Conservation (phyloP, 92 coral and sea anemone genomes). For the Virgularia gustaviana region DNA sequence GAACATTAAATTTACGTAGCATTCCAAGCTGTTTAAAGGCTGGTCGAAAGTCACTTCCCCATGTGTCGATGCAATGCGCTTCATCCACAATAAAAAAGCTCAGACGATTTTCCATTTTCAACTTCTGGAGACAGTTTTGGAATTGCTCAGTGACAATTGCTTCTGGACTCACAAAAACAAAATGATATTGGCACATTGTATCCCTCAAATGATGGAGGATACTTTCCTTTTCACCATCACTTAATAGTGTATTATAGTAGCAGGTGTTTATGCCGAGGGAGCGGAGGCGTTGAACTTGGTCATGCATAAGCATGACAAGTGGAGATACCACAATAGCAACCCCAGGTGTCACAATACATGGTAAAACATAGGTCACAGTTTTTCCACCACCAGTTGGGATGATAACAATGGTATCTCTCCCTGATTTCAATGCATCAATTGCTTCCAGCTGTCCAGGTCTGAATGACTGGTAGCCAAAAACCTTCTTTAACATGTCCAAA, state of each 20-base stretch:
- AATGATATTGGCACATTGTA: constrained; percentile 30
- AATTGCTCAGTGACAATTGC: constrained; percentile 28
- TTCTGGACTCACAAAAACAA: constrained; percentile 35
- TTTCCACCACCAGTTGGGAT: constrained; percentile 54
- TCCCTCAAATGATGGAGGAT: constrained; percentile 22
- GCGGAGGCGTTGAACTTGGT: constrained; percentile 19
- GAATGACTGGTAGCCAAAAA: constrained; percentile 9
- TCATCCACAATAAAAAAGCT: constrained; percentile 16
- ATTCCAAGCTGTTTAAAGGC: constrained; percentile 21
- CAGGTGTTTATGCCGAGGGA: constrained; percentile 31
- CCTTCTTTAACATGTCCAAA: not conserved
- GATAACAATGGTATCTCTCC: constrained; percentile 31
- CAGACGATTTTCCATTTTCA: not conserved
- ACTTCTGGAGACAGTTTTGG: constrained; percentile 21
- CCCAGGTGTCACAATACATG: constrained; percentile 29
- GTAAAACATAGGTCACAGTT: constrained; percentile 27
- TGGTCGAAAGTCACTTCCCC: constrained; percentile 50
- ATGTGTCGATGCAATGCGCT: constrained; percentile 40
- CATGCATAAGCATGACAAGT: constrained; percentile 24
- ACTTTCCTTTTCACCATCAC: constrained; percentile 31
- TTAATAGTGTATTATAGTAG: constrained; percentile 5
- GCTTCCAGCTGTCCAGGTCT: constrained; percentile 17
- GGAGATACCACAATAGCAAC: constrained; percentile 29
- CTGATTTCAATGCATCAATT: constrained; percentile 3
- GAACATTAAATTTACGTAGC: not conserved